Evolutionary conservation across 2,797 vertebrate species (phyloP).

Genomic region (Pteropus rufus): DNA sequence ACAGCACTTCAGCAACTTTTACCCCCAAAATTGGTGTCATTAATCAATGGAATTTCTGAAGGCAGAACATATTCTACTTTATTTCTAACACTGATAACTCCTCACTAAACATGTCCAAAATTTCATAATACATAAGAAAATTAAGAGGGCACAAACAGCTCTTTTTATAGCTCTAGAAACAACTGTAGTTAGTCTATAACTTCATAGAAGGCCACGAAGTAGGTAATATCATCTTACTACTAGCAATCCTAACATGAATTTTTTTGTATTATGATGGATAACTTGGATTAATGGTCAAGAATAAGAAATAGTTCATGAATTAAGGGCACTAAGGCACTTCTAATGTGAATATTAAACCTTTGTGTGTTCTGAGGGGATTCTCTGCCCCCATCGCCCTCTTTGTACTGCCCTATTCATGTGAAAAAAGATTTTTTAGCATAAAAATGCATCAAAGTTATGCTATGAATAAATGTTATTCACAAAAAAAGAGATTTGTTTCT

Average conservation of each 20-base stretch:
- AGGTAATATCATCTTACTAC: neutral
- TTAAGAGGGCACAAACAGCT: neutral
- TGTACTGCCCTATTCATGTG: neutral
- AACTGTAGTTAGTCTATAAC: neutral
- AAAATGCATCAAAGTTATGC: neutral
- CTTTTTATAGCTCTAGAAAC: neutral
- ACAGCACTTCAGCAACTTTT: neutral
- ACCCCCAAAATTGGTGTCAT: neutral
- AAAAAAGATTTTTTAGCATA: neutral
- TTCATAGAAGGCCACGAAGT: neutral
- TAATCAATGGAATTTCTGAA: neutral
- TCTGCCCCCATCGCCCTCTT: neutral
- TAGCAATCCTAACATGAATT: neutral
- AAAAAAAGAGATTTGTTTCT: neutral
- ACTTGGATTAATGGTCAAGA: neutral
- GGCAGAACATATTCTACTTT: neutral
- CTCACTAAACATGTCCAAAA: neutral
- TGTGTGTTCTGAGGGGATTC: neutral
- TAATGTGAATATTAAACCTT: neutral
- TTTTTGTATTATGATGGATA: neutral
- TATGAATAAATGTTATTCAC: neutral
- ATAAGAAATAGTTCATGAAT: neutral
- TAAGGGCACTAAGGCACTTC: neutral
- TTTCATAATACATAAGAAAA: neutral
- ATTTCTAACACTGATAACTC: neutral